phyloP scores from a whole-genome alignment of 2,797 vertebrate genomes.

The Antrozous pallidus region DNA sequence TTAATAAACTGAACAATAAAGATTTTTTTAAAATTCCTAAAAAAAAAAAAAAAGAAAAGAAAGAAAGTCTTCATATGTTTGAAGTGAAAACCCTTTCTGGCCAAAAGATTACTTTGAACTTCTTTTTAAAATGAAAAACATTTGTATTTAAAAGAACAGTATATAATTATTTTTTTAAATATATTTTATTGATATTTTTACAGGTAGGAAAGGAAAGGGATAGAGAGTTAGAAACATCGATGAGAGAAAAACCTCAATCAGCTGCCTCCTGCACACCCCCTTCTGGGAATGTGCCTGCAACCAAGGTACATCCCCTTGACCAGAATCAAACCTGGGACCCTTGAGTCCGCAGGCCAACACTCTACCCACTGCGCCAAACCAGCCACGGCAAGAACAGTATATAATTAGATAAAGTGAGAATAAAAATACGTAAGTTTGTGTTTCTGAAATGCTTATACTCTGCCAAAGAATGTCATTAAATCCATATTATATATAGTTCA shows the following conservation, averaged over 20 bases:
- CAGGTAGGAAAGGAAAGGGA: too few relatives aligned
- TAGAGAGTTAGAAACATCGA: too few relatives aligned
- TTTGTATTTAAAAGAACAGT: constrained; percentile 66
- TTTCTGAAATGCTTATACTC: constrained; percentile 69
- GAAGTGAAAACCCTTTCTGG: constrained; percentile 28
- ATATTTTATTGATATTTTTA: too few relatives aligned
- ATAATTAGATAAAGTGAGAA: constrained; percentile 74
- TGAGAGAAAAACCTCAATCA: too few relatives aligned
- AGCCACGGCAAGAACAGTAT: neutral
- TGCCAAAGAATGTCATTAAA: constrained; percentile 77
- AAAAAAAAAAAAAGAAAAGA: constrained; percentile 62
- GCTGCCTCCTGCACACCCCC: too few relatives aligned
- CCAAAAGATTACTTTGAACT: constrained; percentile 42
- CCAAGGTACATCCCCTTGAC: too few relatives aligned
- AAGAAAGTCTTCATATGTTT: constrained; percentile 50
- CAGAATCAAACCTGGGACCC: too few relatives aligned
- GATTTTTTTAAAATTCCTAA: too few relatives aligned
- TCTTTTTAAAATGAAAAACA: constrained; percentile 66
- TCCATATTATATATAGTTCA: constrained; percentile 72
- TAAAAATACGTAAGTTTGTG: constrained; percentile 64
- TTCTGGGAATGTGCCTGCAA: too few relatives aligned
- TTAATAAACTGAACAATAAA: too few relatives aligned
- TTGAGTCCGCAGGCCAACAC: too few relatives aligned
- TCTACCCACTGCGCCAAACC: neutral
- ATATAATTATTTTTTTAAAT: constrained; percentile 54